These are phyloP conservation scores for Apteryx owenii DNA, from an alignment of 2,113 vertebrate genomes.

Conservation along the genomic window DNA sequence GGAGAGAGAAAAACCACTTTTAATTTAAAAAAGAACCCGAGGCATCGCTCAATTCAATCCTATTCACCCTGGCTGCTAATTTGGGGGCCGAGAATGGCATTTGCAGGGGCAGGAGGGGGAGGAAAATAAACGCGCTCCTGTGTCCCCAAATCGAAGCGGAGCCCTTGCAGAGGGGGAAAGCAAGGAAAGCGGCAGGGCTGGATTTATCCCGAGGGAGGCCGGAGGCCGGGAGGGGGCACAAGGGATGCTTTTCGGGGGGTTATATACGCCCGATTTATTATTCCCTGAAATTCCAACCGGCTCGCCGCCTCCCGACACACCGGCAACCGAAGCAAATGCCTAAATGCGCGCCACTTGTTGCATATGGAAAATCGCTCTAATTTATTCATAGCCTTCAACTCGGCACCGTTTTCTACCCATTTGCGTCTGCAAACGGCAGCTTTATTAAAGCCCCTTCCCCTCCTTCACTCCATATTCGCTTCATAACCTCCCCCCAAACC, in stretches of 20 bases:
- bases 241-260: not conserved
- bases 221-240: not conserved
- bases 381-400: not conserved
- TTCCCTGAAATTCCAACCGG: fast-evolving
- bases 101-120: not conserved
- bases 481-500: too few relatives aligned
- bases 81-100: not conserved
- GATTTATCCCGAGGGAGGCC: not conserved
- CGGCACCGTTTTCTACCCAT: not conserved
- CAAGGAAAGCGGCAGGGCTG: not conserved
- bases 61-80: fast-evolving
- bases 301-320: not conserved
- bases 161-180: too few relatives aligned
- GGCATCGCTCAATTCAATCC: not conserved
- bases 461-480: not conserved
- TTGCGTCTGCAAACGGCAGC: fast-evolving
- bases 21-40: slow-evolving; percentile 61
- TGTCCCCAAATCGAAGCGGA: not conserved
- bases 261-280: fast-evolving
- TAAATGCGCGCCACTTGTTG: slow-evolving; percentile 31
- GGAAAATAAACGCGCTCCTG: not conserved
- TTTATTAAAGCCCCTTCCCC: not conserved
- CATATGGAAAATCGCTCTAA: not conserved
- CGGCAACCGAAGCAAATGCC: not conserved
- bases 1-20: slow-evolving; percentile 56